phyloP scores from a whole-genome alignment of 2,888 invertebrate genomes.

The Flexamia atlantica region DNA sequence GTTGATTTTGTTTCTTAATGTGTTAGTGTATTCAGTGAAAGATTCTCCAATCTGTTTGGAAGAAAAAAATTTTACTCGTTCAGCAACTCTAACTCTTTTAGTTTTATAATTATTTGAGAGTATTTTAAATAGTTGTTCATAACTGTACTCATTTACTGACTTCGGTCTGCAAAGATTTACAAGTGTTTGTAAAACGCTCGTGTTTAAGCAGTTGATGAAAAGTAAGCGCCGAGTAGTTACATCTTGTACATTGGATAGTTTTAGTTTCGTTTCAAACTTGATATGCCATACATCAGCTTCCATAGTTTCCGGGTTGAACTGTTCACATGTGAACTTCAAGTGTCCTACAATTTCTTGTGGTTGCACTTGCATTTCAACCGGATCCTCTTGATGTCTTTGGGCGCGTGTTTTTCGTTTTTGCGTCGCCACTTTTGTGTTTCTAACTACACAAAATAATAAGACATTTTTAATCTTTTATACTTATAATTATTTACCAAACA shows the following conservation, averaged over 20 bases:
- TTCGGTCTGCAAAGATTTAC: background rate
- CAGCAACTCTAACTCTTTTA: background rate
- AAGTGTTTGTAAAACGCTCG: background rate
- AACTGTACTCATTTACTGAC: background rate
- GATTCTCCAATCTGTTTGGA: background rate
- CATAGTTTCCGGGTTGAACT: too few species aligned
- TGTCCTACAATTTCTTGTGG: too few species aligned
- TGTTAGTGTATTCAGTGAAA: background rate
- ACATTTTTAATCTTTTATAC: too few species aligned
- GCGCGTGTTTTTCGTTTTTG: too few species aligned
- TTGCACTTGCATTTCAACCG: too few species aligned
- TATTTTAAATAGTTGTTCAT: background rate
- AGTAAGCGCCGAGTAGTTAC: background rate
- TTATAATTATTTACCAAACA: too few species aligned
- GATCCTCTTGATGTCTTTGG: too few species aligned
- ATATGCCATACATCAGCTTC: too few species aligned
- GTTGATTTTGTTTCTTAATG: background rate
- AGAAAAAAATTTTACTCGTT: background rate
- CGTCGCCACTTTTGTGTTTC: too few species aligned
- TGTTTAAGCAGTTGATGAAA: background rate
- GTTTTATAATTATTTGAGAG: background rate
- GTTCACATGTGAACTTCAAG: too few species aligned
- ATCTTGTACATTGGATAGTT: background rate
- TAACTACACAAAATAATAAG: too few species aligned
- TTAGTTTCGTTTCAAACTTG: background rate